Base-by-base conservation (phyloP, 2,113 vertebrate genomes). In the Hippocampus guttulatus region DNA sequence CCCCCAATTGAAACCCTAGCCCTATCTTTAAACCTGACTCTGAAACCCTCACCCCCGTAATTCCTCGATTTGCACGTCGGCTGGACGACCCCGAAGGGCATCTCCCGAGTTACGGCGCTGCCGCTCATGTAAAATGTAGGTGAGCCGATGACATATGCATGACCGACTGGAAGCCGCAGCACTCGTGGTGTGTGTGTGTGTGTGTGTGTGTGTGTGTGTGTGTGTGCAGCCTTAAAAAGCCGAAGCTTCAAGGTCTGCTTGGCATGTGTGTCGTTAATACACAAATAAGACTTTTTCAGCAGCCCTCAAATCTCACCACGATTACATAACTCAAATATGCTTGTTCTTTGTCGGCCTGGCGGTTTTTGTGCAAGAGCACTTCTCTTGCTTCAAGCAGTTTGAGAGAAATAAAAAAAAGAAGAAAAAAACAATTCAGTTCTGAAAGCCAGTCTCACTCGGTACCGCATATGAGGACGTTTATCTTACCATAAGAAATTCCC, bases 71-170 rank as follows among this genome's bases (percentile, higher is more conserved):
- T 38, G 16, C 27, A 18, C 2, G 41, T 45, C 11, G 14, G 7
- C 38, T 41, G 40, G 23, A 6, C 23, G 64, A 66, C 41, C 64
- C 64, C 12, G 60, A 27, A 9, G 27, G 8, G 51, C 51, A 54
- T 38, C 30, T 64, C 62, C 27, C 6, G 64, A 47, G 80, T 82
- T 69, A 76, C 76, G 82, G 79, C 76, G 84, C 81, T 85, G 74
- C 79, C 73, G 81, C 79, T 82, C 83, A 84, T 81, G 85, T 82
- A 64, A 74, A 79, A 85, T 79, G 83, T 69, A 78, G 73, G 65
- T 79, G 84, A 84, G 67, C 79, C 84, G 87, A 12, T 85, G 84
- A 71, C 67, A 67, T 70, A 87, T 69, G 82, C 83, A 82, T 82
- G 80, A 75, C 69, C 84, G 83, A 73, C 81, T 86, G 75, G 67